These are phyloP conservation scores for Dasypus novemcinctus DNA, from an alignment of 2,113 vertebrate species.

Conservation along the genomic window DNA sequence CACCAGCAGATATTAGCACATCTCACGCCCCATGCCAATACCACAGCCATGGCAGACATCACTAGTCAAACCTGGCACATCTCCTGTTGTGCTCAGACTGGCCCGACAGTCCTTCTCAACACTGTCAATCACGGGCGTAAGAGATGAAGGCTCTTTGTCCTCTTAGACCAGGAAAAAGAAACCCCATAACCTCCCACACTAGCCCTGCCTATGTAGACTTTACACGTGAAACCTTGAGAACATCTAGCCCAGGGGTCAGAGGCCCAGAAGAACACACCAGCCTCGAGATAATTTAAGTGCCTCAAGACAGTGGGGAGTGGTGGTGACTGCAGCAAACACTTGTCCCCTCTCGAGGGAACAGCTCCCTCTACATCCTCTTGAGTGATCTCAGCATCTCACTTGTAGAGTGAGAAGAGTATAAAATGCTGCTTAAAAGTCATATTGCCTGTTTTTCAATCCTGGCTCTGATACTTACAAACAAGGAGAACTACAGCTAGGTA, in stretches of 20 bases:
- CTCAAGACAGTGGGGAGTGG: neutral
- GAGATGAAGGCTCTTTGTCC: neutral
- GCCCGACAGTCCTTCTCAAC: no score
- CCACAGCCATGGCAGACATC: neutral
- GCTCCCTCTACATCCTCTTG: rapidly evolving
- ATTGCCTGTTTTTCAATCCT: neutral
- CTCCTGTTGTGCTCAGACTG: neutral
- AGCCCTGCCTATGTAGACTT: neutral
- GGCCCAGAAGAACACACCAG: neutral
- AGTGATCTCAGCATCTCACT: no score
- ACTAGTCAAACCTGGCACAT: neutral
- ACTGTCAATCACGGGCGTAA: neutral
- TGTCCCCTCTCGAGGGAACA: neutral
- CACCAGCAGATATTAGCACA: neutral
- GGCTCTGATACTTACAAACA: neutral
- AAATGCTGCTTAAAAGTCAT: rapidly evolving
- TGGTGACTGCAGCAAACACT: no score
- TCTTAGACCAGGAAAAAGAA: neutral
- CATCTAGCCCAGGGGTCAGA: neutral
- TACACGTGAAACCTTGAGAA: neutral
- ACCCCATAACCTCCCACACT: neutral
- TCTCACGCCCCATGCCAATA: neutral
- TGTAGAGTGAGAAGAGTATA: rapidly evolving
- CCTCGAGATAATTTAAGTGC: neutral
- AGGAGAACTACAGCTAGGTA: neutral